phyloP scores from a whole-genome alignment of 1,140 invertebrate species.

The Copidosoma floridanum region DNA sequence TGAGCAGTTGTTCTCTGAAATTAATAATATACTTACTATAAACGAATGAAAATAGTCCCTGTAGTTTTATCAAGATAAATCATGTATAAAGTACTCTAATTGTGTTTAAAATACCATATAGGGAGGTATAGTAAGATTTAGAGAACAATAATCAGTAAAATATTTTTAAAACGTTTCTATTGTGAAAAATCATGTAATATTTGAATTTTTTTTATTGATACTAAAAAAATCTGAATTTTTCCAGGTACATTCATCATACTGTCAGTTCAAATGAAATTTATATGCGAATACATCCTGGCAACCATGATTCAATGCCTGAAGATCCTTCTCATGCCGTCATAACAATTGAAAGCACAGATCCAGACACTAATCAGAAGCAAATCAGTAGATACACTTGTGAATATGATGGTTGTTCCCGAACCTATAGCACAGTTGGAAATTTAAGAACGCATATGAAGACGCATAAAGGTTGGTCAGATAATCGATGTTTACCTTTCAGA shows the following conservation, averaged over 20 bases:
- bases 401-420: constrained; percentile 83
- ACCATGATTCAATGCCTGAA: constrained; percentile 59
- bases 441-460: constrained; percentile 94
- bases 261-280: constrained; percentile 69
- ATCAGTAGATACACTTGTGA: constrained; percentile 80
- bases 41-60: no score
- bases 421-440: constrained; percentile 93
- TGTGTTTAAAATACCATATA: no score
- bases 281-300: constrained; percentile 66
- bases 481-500: constrained; percentile 15
- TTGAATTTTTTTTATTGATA: no score
- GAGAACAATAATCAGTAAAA: no score
- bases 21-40: no score
- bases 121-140: no score
- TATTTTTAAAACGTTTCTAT: no score
- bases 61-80: no score
- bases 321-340: constrained; percentile 68
- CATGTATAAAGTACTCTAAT: no score
- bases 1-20: no score
- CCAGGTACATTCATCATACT: constrained; percentile 68
- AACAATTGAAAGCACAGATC: constrained; percentile 66
- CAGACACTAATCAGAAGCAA: constrained; percentile 64
- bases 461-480: constrained; percentile 76
- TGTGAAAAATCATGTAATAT: no score
- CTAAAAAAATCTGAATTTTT: no score